These are phyloP conservation scores for Pachliopta kotzebuea DNA, from an alignment of 2,888 invertebrate genomes.

Conservation along the genomic window DNA sequence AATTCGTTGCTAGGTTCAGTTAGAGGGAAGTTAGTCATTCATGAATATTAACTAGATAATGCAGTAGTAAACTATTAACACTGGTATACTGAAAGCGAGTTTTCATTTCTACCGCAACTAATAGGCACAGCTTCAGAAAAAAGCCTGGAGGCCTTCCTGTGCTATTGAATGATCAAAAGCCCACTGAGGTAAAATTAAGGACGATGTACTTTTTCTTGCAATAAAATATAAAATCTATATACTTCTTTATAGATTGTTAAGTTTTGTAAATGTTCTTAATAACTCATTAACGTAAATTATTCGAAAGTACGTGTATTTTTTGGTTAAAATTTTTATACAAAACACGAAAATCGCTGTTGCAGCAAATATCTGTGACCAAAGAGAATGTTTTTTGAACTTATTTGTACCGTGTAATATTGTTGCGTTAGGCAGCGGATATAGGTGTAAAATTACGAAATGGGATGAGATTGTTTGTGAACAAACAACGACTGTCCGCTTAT, in stretches of 20 bases:
- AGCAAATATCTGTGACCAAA: slow-evolving; percentile 28
- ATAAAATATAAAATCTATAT: too few species aligned
- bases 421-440: slow-evolving; percentile 53
- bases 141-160: too few species aligned
- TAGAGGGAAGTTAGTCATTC: slow-evolving; percentile 57
- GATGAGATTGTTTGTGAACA: slow-evolving; percentile 71
- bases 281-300: too few species aligned
- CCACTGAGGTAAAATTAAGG: too few species aligned
- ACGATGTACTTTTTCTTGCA: too few species aligned
- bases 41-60: slow-evolving; percentile 74
- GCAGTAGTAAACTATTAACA: too few species aligned
- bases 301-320: background rate
- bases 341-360: background rate
- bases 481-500: slow-evolving; percentile 73
- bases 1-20: slow-evolving; percentile 65
- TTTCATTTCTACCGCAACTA: too few species aligned
- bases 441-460: slow-evolving; percentile 67
- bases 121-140: too few species aligned
- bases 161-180: too few species aligned
- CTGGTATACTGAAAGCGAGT: too few species aligned
- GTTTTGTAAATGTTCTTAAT: too few species aligned
- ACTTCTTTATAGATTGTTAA: too few species aligned
- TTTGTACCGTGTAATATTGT: slow-evolving; percentile 53
- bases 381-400: slow-evolving; percentile 46
- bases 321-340: background rate